Percentiles rank a stretch among this genome's conserved stretches.
These are phyloP conservation scores for Frankliniella intonsa DNA, from an alignment of 2,888 invertebrate species.

Conservation along the genomic window DNA sequence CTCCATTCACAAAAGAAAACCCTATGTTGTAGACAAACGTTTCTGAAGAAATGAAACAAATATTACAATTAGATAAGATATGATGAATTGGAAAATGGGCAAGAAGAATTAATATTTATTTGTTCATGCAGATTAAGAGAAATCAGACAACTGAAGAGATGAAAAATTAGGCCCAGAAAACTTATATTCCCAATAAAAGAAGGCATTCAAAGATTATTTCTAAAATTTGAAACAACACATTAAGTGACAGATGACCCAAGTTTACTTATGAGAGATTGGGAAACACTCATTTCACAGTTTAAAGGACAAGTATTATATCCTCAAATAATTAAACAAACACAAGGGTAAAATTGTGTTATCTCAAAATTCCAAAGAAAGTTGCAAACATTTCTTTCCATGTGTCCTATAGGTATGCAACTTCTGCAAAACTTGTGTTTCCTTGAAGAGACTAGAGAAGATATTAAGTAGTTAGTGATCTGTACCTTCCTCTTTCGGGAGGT, in stretches of 20 bases:
- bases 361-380: background rate
- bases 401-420: background rate
- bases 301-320: background rate
- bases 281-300: background rate
- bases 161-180: background rate
- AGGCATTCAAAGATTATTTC: background rate
- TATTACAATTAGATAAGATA: no score
- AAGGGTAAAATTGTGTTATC: background rate
- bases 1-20: no score
- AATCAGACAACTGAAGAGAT: no score
- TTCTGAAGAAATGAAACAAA: no score
- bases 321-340: background rate
- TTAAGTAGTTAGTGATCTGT: background rate
- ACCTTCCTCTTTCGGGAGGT: slow-evolving; percentile 19
- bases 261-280: no score
- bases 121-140: no score
- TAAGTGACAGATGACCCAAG: no score
- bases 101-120: no score
- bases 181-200: background rate
- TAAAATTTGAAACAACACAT: background rate
- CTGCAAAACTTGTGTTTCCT: background rate
- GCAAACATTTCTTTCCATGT: no score
- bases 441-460: background rate
- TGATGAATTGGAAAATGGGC: no score
- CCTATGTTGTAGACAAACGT: no score